phyloP scores from a whole-genome alignment of 2,113 vertebrate species.

The Xiphophorus couchianus region DNA sequence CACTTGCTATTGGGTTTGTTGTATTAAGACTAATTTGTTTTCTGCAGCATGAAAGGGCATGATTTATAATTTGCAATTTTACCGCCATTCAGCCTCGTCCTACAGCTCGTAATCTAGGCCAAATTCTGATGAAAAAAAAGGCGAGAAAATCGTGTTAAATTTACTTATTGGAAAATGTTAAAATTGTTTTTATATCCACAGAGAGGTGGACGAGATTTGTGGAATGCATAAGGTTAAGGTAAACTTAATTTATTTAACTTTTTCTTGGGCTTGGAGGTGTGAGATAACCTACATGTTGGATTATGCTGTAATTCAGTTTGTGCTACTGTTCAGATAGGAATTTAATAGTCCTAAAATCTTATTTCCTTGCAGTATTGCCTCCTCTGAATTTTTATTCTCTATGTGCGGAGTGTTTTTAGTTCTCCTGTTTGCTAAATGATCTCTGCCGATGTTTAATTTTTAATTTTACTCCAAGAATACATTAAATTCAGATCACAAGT shows the following conservation, averaged over 20 bases:
- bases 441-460: too few relatives aligned
- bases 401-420: too few relatives aligned
- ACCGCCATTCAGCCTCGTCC: background rate
- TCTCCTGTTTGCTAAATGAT: too few relatives aligned
- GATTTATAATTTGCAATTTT: background rate
- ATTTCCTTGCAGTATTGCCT: background rate
- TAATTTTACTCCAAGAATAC: background rate
- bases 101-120: background rate
- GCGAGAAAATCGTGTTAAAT: background rate
- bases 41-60: too few relatives aligned
- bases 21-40: background rate
- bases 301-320: background rate
- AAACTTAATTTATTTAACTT: background rate
- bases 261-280: background rate
- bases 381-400: background rate
- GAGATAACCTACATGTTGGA: background rate
- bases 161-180: slow-evolving; percentile 11
- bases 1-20: background rate
- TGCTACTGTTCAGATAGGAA: background rate
- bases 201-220: background rate
- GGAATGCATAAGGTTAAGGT: slow-evolving; percentile 1
- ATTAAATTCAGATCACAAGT: background rate
- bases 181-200: background rate
- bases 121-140: background rate
- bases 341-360: background rate